Evolutionary conservation across 2,888 invertebrate genomes (phyloP).

Genomic region (Drosophila macrospina): DNA sequence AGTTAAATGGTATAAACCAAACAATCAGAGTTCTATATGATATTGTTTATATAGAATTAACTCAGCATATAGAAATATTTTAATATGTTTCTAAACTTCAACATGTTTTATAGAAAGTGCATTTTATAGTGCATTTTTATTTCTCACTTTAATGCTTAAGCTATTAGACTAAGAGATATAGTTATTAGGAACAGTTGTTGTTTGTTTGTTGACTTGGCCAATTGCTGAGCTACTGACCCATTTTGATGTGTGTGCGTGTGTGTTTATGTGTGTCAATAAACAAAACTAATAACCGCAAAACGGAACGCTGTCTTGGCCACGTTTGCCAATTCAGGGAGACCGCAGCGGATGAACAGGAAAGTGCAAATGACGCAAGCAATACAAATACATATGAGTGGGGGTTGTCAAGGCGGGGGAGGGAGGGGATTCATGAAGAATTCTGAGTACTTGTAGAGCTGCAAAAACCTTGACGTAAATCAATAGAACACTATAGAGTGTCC

Average conservation of each 20-base stretch:
- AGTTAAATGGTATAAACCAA: too few relatives aligned
- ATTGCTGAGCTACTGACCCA: conserved; percentile 19
- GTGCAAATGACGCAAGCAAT: conserved; percentile 75
- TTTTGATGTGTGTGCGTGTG: conserved; percentile 13
- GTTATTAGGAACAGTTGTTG: background rate
- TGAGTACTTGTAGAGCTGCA: conserved; percentile 7
- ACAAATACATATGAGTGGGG: conserved; percentile 11
- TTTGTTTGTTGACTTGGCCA: background rate
- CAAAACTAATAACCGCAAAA: conserved; percentile 43
- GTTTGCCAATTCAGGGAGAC: conserved; percentile 53
- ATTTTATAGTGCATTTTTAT: too few relatives aligned
- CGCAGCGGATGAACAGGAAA: conserved; percentile 45
- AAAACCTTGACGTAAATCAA: conserved; percentile 60
- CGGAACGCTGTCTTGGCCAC: conserved; percentile 25
- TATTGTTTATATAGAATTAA: too few relatives aligned
- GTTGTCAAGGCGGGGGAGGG: too few relatives aligned
- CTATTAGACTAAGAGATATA: background rate
- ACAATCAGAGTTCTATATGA: too few relatives aligned
- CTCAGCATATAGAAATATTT: too few relatives aligned
- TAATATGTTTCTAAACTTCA: too few relatives aligned
- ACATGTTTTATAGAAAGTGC: too few relatives aligned
- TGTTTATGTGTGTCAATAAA: conserved; percentile 20
- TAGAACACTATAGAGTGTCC: conserved; percentile 23
- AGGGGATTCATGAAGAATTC: background rate
- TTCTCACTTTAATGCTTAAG: too few relatives aligned